A percentile compares a stretch with the other conserved stretches of the same genome.
Evolutionary conservation across 1,140 invertebrate genomes (phyloP).

Genomic region (Pseudobourletiella spinata): DNA sequence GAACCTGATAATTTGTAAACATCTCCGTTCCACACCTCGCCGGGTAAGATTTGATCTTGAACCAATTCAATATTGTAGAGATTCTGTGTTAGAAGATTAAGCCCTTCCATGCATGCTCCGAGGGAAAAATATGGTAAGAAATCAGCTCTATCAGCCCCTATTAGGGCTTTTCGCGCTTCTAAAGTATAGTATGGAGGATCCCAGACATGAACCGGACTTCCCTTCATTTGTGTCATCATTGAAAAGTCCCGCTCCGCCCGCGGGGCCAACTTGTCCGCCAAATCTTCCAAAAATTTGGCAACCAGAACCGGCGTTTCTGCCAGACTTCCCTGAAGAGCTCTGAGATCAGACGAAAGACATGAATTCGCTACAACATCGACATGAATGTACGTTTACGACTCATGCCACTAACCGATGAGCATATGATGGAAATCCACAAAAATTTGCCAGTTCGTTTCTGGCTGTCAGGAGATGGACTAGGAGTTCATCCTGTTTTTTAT

Average conservation of each 20-base stretch:
- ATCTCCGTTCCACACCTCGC: constrained; percentile 76
- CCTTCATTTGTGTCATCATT: constrained; percentile 65
- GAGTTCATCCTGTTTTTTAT: constrained; percentile 63
- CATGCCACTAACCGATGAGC: constrained; percentile 62
- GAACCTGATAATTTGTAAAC: constrained; percentile 76
- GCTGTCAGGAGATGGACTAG: constrained; percentile 61
- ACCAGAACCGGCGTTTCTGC: constrained; percentile 71
- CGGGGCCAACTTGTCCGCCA: constrained; percentile 58
- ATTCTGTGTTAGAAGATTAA: constrained; percentile 71
- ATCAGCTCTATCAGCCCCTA: constrained; percentile 56
- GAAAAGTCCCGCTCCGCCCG: constrained; percentile 58
- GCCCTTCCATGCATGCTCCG: constrained; percentile 90
- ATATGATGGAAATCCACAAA: constrained; percentile 81
- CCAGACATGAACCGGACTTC: constrained; percentile 55
- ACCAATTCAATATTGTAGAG: constrained; percentile 72
- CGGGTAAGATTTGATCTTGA: constrained; percentile 56
- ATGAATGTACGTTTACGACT: neutral
- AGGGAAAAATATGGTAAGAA: constrained; percentile 86
- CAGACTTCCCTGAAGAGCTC: constrained; percentile 77
- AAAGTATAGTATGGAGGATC: constrained; percentile 72
- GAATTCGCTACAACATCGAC: neutral
- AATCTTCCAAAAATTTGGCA: constrained; percentile 62
- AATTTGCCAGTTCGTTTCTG: constrained; percentile 63
- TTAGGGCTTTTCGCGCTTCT: constrained; percentile 58
- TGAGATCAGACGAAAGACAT: constrained; percentile 37